A percentile compares a stretch with the other conserved stretches of the same genome.
phyloP scores from a whole-genome alignment of 2,113 vertebrate species.

The Oostethus manadensis region DNA sequence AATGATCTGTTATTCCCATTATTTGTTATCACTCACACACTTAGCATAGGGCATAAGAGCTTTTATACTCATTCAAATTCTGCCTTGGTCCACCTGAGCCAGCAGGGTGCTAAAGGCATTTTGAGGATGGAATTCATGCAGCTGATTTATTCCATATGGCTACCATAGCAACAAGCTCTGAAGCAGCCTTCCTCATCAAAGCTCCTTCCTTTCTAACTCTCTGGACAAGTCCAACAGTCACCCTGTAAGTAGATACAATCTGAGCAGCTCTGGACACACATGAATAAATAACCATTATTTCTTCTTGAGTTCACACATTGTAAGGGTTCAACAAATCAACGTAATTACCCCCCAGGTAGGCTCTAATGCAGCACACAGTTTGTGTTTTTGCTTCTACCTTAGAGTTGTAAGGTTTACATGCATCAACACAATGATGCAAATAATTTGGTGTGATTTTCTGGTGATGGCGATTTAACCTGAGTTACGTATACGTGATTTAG shows the following conservation, averaged over 20 bases:
- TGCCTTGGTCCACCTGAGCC: conserved; percentile 46
- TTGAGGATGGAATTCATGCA: conserved; percentile 50
- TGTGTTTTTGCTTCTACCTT: too few relatives aligned
- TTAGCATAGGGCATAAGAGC: not conserved
- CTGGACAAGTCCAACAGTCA: conserved; percentile 30
- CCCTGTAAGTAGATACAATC: not conserved
- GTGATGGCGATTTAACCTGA: too few relatives aligned
- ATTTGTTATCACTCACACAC: not conserved
- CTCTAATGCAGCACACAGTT: too few relatives aligned
- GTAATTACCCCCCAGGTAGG: not conserved
- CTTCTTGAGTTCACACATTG: not conserved
- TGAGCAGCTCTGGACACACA: conserved; percentile 1
- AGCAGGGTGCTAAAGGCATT: conserved; percentile 52
- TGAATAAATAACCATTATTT: conserved; percentile 4
- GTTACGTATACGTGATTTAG: too few relatives aligned
- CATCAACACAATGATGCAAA: too few relatives aligned
- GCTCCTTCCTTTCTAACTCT: conserved; percentile 19
- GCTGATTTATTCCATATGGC: conserved; percentile 64
- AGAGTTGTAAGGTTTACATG: too few relatives aligned
- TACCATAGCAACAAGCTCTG: conserved; percentile 69
- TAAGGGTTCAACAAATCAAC: not conserved
- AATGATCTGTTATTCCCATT: not conserved
- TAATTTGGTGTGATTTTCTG: too few relatives aligned
- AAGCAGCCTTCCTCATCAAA: conserved; percentile 52
- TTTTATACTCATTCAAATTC: conserved; percentile 51